phyloP scores from a whole-genome alignment of 2,888 invertebrate genomes.

The Phasia obesa region DNA sequence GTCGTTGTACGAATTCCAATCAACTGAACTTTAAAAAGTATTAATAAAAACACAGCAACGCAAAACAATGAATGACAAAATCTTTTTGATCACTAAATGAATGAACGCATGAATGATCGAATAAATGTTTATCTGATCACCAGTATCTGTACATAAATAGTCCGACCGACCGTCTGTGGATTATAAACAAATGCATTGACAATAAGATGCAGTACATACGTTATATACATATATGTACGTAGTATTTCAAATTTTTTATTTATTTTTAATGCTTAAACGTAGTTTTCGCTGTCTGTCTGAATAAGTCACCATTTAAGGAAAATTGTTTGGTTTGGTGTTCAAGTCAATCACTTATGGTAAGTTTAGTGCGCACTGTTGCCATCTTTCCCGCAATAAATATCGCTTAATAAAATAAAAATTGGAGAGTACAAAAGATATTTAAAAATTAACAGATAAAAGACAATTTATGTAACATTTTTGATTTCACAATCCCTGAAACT shows the following conservation, averaged over 20 bases:
- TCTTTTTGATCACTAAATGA: conserved; percentile 9
- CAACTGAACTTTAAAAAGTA: conserved; percentile 40
- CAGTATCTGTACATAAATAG: neutral
- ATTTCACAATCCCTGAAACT: no score
- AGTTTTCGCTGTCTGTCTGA: conserved; percentile 13
- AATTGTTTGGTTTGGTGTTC: conserved; percentile 43
- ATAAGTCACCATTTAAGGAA: conserved; percentile 58
- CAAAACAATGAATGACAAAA: conserved; percentile 55
- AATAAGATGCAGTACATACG: conserved; percentile 29
- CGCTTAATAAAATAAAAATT: no score
- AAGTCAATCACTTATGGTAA: conserved; percentile 61
- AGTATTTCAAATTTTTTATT: no score
- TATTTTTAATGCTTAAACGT: neutral
- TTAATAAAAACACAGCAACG: conserved; percentile 1
- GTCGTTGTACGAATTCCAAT: neutral
- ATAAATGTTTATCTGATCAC: conserved; percentile 7
- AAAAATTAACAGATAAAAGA: no score
- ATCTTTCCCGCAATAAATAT: no score
- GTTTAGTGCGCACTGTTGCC: no score
- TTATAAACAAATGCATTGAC: conserved; percentile 44
- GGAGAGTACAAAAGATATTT: no score
- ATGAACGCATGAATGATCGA: conserved; percentile 19
- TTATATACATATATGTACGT: no score
- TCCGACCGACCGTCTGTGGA: neutral
- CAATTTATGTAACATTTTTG: no score